A percentile compares a stretch with the other conserved stretches of the same genome.
Conservation (phyloP, 2,888 invertebrate species). For the Lampropteryx suffumata region DNA sequence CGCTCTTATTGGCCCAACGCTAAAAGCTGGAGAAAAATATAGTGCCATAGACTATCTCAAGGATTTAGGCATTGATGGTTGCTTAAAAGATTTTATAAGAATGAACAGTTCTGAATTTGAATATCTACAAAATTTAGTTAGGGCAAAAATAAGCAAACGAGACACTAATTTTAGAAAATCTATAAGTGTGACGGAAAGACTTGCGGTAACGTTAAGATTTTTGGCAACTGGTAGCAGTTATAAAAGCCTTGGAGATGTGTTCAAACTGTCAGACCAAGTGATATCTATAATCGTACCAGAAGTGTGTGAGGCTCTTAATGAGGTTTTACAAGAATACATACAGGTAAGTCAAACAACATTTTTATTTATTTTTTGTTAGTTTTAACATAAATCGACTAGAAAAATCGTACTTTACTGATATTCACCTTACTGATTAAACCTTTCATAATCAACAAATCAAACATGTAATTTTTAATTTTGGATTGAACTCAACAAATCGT, state of each 20-base stretch:
- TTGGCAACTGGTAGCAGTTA: slow-evolving; percentile 39
- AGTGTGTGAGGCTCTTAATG: slow-evolving; percentile 37
- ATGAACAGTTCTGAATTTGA: slow-evolving; percentile 34
- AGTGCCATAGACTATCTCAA: slow-evolving; percentile 33
- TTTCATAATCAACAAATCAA: not conserved
- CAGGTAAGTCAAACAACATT: slow-evolving; percentile 37
- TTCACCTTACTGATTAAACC: too few species aligned
- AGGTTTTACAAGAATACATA: slow-evolving; percentile 33
- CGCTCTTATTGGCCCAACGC: slow-evolving; percentile 35
- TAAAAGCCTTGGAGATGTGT: slow-evolving; percentile 38
- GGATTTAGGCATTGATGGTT: slow-evolving; percentile 28
- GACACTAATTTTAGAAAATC: slow-evolving; percentile 32
- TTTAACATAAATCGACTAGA: too few species aligned
- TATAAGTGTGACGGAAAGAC: slow-evolving; percentile 31
- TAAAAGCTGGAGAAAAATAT: slow-evolving; percentile 30
- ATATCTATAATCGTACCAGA: slow-evolving; percentile 38
- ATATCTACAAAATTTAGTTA: slow-evolving; percentile 34
- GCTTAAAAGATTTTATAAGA: slow-evolving; percentile 28
- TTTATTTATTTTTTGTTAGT: too few species aligned
- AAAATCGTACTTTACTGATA: too few species aligned
- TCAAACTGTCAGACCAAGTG: slow-evolving; percentile 35
- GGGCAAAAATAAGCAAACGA: slow-evolving; percentile 29
- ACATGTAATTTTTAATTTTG: slow-evolving; percentile 27
- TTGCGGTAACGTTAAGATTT: slow-evolving; percentile 37
- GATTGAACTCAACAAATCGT: slow-evolving; percentile 35